These are phyloP conservation scores for Lagorchestes hirsutus DNA, from an alignment of 2,797 vertebrate species.

Conservation along the genomic window DNA sequence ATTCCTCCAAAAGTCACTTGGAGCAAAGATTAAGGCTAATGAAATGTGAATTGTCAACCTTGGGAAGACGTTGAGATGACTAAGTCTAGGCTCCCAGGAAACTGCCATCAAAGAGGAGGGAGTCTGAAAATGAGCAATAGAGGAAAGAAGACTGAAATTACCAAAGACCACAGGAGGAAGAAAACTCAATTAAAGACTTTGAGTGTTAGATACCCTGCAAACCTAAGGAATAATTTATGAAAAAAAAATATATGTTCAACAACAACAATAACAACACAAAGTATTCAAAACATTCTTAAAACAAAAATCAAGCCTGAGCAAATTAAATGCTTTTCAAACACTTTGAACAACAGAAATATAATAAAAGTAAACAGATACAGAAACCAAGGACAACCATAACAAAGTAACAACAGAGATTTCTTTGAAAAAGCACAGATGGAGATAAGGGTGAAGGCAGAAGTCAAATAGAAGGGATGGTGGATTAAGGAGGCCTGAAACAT, in stretches of 20 bases:
- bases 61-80: background rate
- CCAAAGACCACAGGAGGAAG: background rate
- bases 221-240: background rate
- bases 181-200: background rate
- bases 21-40: background rate
- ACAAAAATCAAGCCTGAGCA: background rate
- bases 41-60: background rate
- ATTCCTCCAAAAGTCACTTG: background rate
- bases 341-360: background rate
- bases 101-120: background rate
- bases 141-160: background rate
- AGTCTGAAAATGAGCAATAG: background rate
- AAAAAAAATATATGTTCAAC: background rate
- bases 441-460: background rate
- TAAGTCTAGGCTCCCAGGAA: background rate
- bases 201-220: background rate
- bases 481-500: background rate
- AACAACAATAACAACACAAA: background rate
- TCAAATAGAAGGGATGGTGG: background rate
- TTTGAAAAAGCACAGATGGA: background rate
- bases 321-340: background rate
- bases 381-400: background rate
- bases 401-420: background rate
- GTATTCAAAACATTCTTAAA: background rate
- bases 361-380: background rate